Percentiles rank a stretch among this genome's conserved stretches.
Conservation (phyloP, 2,113 vertebrate genomes). For the Physeter macrocephalus region DNA sequence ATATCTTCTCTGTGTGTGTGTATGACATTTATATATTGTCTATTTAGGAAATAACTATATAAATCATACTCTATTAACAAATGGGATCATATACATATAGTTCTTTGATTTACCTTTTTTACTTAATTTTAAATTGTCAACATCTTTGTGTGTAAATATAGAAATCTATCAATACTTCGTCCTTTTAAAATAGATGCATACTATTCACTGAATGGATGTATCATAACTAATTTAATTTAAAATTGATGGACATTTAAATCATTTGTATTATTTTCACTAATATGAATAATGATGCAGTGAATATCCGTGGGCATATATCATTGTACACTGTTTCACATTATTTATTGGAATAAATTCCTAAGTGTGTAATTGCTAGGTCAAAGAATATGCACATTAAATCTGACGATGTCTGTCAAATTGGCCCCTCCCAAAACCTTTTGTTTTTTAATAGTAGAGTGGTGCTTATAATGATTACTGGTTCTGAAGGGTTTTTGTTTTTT, state of each 20-base stretch:
- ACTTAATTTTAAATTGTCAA: neutral
- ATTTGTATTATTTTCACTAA: constrained; percentile 36
- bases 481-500: constrained; percentile 22
- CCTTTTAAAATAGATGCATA: neutral
- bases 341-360: constrained; percentile 32
- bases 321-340: neutral
- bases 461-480: constrained; percentile 17
- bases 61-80: neutral
- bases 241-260: constrained; percentile 5
- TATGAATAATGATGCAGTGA: neutral
- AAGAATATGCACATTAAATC: neutral
- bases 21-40: neutral
- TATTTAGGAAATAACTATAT: neutral
- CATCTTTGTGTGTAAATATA: neutral
- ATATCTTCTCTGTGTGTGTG: neutral
- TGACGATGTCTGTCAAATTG: neutral
- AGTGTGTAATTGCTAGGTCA: neutral
- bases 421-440: neutral
- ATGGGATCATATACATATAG: neutral
- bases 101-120: neutral
- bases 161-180: neutral
- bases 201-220: neutral
- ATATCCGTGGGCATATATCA: neutral
- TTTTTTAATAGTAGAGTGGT: neutral
- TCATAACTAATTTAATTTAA: constrained; percentile 34